A percentile compares a stretch with the other conserved stretches of the same genome.
phyloP scores from a whole-genome alignment of 2,888 invertebrate species.

The Caenorhabditis angaria region DNA sequence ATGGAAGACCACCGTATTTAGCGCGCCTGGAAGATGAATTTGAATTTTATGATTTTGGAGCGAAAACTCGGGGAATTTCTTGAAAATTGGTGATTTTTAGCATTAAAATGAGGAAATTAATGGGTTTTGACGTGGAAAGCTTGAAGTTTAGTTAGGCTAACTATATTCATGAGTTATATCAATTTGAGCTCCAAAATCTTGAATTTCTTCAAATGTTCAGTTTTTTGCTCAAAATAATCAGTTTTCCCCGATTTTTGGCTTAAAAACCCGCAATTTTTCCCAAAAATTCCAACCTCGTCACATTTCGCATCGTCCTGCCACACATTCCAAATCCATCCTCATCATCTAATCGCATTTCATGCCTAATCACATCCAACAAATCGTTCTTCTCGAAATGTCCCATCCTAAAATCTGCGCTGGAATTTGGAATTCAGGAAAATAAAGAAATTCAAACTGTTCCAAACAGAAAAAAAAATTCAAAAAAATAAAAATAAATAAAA shows the following conservation, averaged over 20 bases:
- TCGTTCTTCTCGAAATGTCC: conserved; percentile 47
- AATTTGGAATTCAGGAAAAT: neutral
- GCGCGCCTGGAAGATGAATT: conserved; percentile 30
- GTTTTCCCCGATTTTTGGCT: too few species aligned
- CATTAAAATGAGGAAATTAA: too few species aligned
- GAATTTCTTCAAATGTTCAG: too few species aligned
- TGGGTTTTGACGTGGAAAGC: too few species aligned
- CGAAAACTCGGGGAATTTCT: neutral
- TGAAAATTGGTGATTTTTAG: too few species aligned
- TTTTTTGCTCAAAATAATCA: too few species aligned
- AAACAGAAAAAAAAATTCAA: neutral
- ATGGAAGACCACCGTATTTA: conserved; percentile 53
- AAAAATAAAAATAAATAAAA: conserved; percentile 5
- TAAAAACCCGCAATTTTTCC: too few species aligned
- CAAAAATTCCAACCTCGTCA: conserved; percentile 14
- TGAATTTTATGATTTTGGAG: neutral
- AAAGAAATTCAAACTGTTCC: neutral
- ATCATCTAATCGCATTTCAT: conserved; percentile 50
- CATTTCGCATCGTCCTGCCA: conserved; percentile 27
- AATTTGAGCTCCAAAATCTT: too few species aligned
- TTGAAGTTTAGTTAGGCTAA: too few species aligned
- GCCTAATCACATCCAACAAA: conserved; percentile 48
- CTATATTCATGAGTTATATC: too few species aligned
- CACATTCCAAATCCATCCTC: conserved; percentile 49
- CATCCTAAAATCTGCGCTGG: conserved; percentile 19